Conservation (phyloP, 2,113 vertebrate species). For the Myiozetetes cayanensis region DNA sequence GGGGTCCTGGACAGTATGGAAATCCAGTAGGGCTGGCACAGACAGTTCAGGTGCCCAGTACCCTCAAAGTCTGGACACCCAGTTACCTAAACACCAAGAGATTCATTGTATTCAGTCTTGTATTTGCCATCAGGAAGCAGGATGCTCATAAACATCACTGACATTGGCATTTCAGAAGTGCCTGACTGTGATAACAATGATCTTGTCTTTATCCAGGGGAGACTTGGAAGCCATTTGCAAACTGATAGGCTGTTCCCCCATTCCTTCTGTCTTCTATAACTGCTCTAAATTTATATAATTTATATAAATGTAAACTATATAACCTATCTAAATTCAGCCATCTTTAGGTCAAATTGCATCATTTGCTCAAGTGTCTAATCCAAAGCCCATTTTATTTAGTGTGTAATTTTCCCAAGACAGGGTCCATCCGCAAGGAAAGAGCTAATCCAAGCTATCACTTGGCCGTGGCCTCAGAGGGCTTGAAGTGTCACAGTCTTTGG, state of each 20-base stretch:
- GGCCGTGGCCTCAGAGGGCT: not conserved
- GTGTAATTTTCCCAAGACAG: not conserved
- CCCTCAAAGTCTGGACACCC: not conserved
- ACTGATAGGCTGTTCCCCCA: not conserved
- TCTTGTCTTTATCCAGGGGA: not conserved
- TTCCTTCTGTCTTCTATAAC: not conserved
- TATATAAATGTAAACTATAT: not conserved
- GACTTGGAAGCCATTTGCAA: not conserved
- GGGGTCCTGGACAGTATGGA: not conserved
- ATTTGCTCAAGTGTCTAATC: not conserved
- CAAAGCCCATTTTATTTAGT: not conserved
- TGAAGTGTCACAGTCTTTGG: not conserved
- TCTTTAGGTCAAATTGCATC: not conserved
- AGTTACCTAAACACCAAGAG: not conserved
- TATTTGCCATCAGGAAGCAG: not conserved
- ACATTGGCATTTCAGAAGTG: not conserved
- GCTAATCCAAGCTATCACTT: not conserved
- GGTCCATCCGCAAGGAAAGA: not conserved
- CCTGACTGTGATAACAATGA: not conserved
- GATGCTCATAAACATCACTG: not conserved
- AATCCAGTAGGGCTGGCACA: rapidly evolving
- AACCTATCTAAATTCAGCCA: not conserved
- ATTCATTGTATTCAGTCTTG: not conserved
- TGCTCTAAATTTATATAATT: not conserved
- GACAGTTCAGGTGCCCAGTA: too few relatives aligned